Conservation (phyloP, 2,888 invertebrate genomes). For the Apamea epomidion region DNA sequence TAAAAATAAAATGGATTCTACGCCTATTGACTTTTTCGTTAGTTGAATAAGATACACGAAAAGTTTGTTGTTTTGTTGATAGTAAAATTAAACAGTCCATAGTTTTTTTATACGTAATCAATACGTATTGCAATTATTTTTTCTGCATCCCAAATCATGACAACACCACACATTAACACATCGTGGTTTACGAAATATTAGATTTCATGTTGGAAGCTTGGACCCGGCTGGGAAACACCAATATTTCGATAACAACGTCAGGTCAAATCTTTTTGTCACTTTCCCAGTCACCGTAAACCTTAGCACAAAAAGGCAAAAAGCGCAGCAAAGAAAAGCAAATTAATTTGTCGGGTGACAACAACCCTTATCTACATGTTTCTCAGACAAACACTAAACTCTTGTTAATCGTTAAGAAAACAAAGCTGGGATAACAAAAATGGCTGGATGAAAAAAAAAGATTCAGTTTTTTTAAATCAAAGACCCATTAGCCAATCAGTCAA, state of each 20-base stretch:
- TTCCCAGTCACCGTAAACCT: constrained; percentile 45
- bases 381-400: constrained; percentile 79
- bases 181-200: not conserved
- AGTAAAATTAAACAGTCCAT: not conserved
- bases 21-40: not conserved
- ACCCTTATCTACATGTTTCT: constrained; percentile 76
- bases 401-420: constrained; percentile 83
- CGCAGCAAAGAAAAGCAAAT: constrained; percentile 64
- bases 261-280: constrained; percentile 51
- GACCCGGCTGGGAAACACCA: constrained; percentile 14
- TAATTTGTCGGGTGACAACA: constrained; percentile 74
- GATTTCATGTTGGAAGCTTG: not conserved
- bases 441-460: constrained; percentile 56
- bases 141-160: not conserved
- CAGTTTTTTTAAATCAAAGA: constrained; percentile 66
- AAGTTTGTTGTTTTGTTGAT: not conserved
- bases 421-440: constrained; percentile 65
- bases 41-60: not conserved
- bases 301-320: constrained; percentile 31
- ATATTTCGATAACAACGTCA: constrained; percentile 22
- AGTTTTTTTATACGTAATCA: not conserved
- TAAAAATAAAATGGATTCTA: not conserved
- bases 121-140: not conserved
- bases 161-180: not conserved
- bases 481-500: constrained; percentile 84